Base-by-base conservation (phyloP, 2,888 invertebrate genomes). In the Galerucella calmariensis region DNA sequence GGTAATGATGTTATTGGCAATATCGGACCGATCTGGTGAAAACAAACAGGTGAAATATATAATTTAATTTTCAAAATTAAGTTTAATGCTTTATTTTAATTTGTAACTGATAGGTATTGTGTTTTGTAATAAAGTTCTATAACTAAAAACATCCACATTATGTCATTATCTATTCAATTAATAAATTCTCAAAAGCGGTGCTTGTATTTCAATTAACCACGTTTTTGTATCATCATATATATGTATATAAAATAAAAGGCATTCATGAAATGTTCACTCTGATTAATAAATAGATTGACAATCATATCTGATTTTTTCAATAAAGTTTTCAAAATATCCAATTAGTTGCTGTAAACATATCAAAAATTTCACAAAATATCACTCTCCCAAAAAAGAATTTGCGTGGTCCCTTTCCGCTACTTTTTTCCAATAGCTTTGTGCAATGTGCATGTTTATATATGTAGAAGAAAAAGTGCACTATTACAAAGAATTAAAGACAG, bases 361-460 rank as follows among this genome's bases (percentile, higher is more conserved):
- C 69, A 61, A 46, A 41, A 48, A 69, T 69, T 61, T 69, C 59
- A 61, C 24, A 46, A 16, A 27, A 12, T 69, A 27, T 69, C 46
- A 69, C 61, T 69, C 46, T 59, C 41, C 48, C 53, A 65, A 65
- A 46, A 65, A 65, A 16, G 44, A 16, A 65, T 16, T 10, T 46
- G n/a, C 14, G 35, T 20, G 71, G 71, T 44, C 51, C 71, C 53
- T 71, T 71, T 53, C 65, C 53, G 35, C 41, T 41, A 41, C 35
- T 16, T 11, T 51, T 14, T 75, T 76, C 69, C 41, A 74, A 67
- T 75, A 78, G 79, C 76, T 73, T 80, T 82, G 83, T 83, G 83
- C 83, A 81, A 82, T 83, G 81, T 81, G 81, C 81, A 75, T 78
- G 69, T 74, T 75, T 69, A 71, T 74, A 70, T 73, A 67, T 72